Evolutionary conservation across 2,797 vertebrate genomes (phyloP), one percentile per base, ranked within the genome.

Genomic region (Alectoris magna): DNA sequence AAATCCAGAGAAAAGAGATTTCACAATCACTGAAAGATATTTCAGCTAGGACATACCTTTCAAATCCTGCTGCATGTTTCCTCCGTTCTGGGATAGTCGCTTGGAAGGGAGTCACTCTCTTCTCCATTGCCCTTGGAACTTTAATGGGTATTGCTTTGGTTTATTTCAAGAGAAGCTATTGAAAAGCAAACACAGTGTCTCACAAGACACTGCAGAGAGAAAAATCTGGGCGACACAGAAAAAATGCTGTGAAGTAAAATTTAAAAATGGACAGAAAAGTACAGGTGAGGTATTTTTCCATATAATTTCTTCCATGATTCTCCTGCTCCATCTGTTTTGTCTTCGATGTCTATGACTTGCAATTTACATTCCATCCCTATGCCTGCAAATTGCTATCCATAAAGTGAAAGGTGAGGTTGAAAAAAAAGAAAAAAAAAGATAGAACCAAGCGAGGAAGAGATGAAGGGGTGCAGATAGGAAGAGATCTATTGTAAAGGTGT

Each of bases 61-160:
- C 66, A 83, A 93, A 95, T 95, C 93, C 94, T 96, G 96, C 90
- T 78, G 95, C 23, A 58, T 67, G 91, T 94, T 95, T 95, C 96
- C 76, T 96, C 78, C 67, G 88, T 95, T 96, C 90, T 91, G 96
- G 95, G 90, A 97, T 94, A 97, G 96, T 94, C 68, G 96, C 85
- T 95, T 88, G 94, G 87, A 94, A 92, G 89, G 96, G 64, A 90
- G 91, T 91, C 96, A 90, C 58, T 93, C 70, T 97, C 97, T 97
- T 97, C 97, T 97, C 96, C 96, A 96, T 94, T 96, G 94, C 97
- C 97, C 97, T 97, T 92, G 95, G 97, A 95, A 96, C 96, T 97
- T 97, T 96, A 97, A 90, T 96, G 96, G 97, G 91, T 97, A 97
- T 97, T 97, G 97, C 98, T 98, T 98, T 98, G 98, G 97, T 98